Conservation (phyloP, 2,888 invertebrate species). For the Protonemura montana region DNA sequence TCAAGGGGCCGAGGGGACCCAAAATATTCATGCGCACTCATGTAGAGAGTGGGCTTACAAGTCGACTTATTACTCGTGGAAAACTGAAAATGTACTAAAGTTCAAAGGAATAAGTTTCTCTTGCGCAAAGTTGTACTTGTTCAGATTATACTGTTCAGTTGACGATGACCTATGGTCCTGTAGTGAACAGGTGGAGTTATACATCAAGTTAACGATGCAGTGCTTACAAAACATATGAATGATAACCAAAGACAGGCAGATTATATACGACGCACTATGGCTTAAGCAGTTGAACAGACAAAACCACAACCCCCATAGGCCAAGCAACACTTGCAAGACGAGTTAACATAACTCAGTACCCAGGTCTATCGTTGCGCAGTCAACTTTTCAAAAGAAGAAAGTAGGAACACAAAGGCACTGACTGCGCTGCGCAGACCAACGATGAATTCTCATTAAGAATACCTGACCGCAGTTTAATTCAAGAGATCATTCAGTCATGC, state of each 20-base stretch:
- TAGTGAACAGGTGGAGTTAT: slow-evolving; percentile 21
- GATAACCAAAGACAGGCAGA: background rate
- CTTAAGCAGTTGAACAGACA: slow-evolving; percentile 13
- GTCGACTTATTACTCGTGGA: background rate
- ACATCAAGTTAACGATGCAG: slow-evolving; percentile 25
- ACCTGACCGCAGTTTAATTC: slow-evolving; percentile 22
- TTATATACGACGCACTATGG: background rate
- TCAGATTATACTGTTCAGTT: background rate
- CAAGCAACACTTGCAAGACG: background rate
- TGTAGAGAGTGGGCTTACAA: background rate
- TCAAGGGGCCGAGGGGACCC: background rate
- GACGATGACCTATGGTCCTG: background rate
- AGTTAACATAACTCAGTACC: slow-evolving; percentile 1
- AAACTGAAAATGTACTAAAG: background rate
- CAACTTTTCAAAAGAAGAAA: slow-evolving; percentile 14
- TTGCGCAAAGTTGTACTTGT: background rate
- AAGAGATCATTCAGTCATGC: slow-evolving; percentile 10
- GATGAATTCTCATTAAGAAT: slow-evolving; percentile 21
- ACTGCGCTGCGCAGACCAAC: background rate
- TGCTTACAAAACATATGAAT: background rate
- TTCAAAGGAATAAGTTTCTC: slow-evolving; percentile 7
- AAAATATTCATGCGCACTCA: background rate
- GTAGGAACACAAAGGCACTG: background rate
- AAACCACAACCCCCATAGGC: slow-evolving; percentile 13
- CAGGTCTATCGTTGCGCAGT: background rate